Conservation (phyloP, 2,113 vertebrate genomes). For the Brienomyrus longianalis region DNA sequence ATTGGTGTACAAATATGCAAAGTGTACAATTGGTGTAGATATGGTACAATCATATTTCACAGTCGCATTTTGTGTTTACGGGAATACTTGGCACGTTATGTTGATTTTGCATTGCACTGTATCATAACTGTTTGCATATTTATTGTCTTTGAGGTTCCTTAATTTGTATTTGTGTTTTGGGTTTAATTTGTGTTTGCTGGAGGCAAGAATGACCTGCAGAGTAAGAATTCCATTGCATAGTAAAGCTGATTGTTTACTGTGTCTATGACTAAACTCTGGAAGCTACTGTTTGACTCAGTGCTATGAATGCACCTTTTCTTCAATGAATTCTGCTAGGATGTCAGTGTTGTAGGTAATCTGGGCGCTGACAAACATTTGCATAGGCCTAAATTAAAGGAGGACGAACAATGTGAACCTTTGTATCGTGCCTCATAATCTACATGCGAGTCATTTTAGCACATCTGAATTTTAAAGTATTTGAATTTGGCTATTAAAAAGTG, state of each 20-base stretch:
- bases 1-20: conserved; percentile 15
- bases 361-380: not conserved
- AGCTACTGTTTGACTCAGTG: conserved; percentile 43
- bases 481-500: not conserved
- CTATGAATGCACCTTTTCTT: conserved; percentile 14
- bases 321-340: not conserved
- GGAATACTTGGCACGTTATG: not conserved
- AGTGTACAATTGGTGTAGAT: conserved; percentile 39
- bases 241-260: not conserved
- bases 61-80: not conserved
- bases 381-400: not conserved
- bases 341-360: not conserved
- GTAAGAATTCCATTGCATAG: not conserved
- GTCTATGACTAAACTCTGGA: not conserved
- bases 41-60: conserved; percentile 55
- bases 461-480: no score
- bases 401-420: not conserved
- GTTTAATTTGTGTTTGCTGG: not conserved
- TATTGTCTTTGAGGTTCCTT: not conserved
- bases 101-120: not conserved
- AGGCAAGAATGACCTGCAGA: not conserved
- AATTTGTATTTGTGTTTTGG: not conserved
- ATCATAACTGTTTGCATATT: not conserved
- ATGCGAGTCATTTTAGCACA: not conserved
- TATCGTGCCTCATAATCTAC: not conserved